Evolutionary conservation across 2,113 vertebrate species (phyloP), one percentile per base, ranked within the genome.

Genomic region (Pterocles gutturalis): DNA sequence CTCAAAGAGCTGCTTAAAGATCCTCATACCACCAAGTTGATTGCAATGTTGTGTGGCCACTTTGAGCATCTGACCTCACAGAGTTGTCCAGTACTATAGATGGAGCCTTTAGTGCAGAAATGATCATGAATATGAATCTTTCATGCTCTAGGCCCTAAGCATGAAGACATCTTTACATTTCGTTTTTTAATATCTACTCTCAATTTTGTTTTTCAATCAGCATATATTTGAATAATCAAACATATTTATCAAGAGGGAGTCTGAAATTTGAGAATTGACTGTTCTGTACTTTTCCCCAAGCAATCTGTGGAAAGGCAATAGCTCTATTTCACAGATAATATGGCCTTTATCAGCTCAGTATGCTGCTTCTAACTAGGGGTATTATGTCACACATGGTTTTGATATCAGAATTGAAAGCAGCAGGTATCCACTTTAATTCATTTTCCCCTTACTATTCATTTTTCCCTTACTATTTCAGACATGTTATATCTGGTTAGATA

Each of bases 191-290:
- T 54, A 77, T 49, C 90, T 94, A 57, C 61, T 91, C 82, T 51
- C 28, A 86, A 82, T 90, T 66, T 83, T 93, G 67, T 49, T 95
- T 93, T 89, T 89, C 38, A 95, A 65, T 90, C 64, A 93, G 60
- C 79, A 84, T 92, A 48, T 38, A 90, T 89, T 92, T 90, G 88
- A 93, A 83, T 86, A 87, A 95, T 92, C 64, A 96, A 95, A 83
- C 38, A 60, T 55, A 86, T 69, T 96, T 94, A 87, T 89, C 81
- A 53, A 95, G 78, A 90, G 33, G 15, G 26, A 94, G 57, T 71
- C 57, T 88, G 79, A 94, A 95, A 93, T 64, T 55, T 89, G 92
- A 92, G 57, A 92, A 80, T 89, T 87, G 64, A 25, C 43, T 82
- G 54, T 62, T 92, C 51, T 71, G 26, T 51, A 26, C n/a, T 75